A percentile compares a stretch with the other conserved stretches of the same genome.
phyloP scores from a whole-genome alignment of 1,140 invertebrate species.

The Drosophila bifasciata region DNA sequence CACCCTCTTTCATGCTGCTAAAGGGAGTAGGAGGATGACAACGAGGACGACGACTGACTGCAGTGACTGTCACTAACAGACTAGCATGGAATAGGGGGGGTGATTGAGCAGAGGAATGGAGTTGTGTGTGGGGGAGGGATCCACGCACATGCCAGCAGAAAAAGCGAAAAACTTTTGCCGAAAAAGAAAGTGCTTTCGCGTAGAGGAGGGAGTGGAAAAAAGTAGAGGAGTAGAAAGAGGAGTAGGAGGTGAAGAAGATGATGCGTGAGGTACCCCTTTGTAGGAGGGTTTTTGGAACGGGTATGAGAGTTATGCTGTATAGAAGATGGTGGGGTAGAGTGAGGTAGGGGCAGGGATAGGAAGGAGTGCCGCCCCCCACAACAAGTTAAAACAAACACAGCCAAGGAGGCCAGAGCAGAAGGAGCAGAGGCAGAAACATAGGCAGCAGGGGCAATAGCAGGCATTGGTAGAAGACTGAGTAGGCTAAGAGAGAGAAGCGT shows the following conservation, averaged over 20 bases:
- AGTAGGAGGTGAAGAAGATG: background rate
- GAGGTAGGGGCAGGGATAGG: background rate
- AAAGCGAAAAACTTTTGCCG: slow-evolving; percentile 50
- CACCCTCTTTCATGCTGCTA: too few species aligned
- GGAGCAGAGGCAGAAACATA: slow-evolving; percentile 2
- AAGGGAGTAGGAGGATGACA: background rate
- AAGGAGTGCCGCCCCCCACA: background rate
- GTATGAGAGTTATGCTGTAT: background rate
- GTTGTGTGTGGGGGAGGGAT: too few species aligned
- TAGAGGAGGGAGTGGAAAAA: background rate
- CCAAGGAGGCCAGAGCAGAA: slow-evolving; percentile 12
- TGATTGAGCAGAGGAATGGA: background rate
- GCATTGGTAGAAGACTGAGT: background rate
- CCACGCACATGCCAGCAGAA: slow-evolving; percentile 43
- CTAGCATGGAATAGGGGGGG: slow-evolving; percentile 20
- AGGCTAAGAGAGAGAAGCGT: too few species aligned
- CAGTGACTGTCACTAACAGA: slow-evolving; percentile 57
- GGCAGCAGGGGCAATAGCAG: too few species aligned
- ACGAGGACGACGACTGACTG: slow-evolving; percentile 6
- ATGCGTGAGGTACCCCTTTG: background rate
- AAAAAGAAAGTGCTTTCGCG: slow-evolving; percentile 46
- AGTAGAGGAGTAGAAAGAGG: slow-evolving; percentile 1
- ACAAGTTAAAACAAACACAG: slow-evolving; percentile 51
- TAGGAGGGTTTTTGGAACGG: background rate
- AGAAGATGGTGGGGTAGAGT: background rate